Evolutionary conservation across 2,888 invertebrate species (phyloP).

Genomic region (Oeneis ivallda): DNA sequence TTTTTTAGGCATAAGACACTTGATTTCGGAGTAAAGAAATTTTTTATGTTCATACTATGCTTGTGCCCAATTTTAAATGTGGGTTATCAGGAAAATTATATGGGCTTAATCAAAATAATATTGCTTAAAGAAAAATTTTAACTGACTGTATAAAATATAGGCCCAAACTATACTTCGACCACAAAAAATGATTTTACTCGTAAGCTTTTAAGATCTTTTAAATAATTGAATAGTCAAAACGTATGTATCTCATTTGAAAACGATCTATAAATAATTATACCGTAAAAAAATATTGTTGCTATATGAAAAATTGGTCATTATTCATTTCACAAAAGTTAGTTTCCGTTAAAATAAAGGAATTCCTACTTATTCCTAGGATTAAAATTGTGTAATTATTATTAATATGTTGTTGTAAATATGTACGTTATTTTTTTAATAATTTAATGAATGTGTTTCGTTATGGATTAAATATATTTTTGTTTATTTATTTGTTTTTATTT

Average conservation of each 20-base stretch:
- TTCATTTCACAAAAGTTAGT: no score
- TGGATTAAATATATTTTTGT: slow-evolving; percentile 47
- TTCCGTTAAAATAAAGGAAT: neutral
- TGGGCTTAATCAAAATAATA: no score
- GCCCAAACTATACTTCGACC: neutral
- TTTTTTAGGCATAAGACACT: slow-evolving; percentile 12
- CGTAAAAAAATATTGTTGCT: neutral
- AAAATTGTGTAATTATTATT: slow-evolving; percentile 20
- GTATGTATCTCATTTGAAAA: slow-evolving; percentile 17
- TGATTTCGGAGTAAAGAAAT: neutral
- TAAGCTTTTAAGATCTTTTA: slow-evolving; percentile 4
- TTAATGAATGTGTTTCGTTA: slow-evolving; percentile 57
- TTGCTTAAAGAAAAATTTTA: no score
- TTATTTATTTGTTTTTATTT: slow-evolving; percentile 49
- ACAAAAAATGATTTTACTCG: neutral
- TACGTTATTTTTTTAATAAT: slow-evolving; percentile 46
- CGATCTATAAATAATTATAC: neutral
- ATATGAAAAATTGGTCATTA: neutral
- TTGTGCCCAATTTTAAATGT: neutral
- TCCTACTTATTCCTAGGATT: slow-evolving; percentile 11
- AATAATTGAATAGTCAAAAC: slow-evolving; percentile 16
- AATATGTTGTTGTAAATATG: slow-evolving; percentile 53
- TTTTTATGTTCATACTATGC: neutral
- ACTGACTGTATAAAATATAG: neutral
- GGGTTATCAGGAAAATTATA: neutral